Base-by-base conservation (phyloP, 2,113 vertebrate species). In the Calidris pygmaea region DNA sequence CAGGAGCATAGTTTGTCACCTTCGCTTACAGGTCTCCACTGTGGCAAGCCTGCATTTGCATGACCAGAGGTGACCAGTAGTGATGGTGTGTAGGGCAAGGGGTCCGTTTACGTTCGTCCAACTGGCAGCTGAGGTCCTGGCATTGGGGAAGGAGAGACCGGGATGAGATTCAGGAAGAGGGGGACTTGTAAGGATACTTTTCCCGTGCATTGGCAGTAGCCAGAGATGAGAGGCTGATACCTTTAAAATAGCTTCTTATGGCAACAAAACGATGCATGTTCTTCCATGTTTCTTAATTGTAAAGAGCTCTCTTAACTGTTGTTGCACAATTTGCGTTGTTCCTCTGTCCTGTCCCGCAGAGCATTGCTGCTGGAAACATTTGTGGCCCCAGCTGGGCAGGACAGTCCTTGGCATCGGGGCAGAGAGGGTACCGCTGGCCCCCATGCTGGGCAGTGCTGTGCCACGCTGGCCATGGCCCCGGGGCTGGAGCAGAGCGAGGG, bases 391-490 rank as follows among this genome's bases (percentile, higher is more conserved):
- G 14, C 35, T 43, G 37, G 22, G 20, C 84, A 56, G 24, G 47
- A 41, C 20, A 3, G 21, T 9, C 47, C 32, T 23, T 18, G 47
- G 55, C 12, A 17, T 15, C 0, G 1, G 56, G 45, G 34, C 76
- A 52, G 59, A 72, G 74, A 37, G 23, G 65, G 39, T 29, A 20
- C 8, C 1, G 2, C 63, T 84, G 58, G 32, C 6, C 16, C n/a
- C 48, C 4, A 0, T 76, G 37, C 41, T 35, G 15, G 26, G 15
- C 2, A 6, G 43, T 4, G 2, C 23, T 0, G 0, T 50, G 68
- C 50, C 50, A 18, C 0, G 1, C 30, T 71, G 56, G 65, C 59
- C 16, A 5, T 39, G 70, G 73, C 29, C 32, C 50, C 37, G 20
- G 63, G 16, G 52, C 30, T 58, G 30, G 59, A 21, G 58, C 30